phyloP scores from a whole-genome alignment of 2,113 vertebrate genomes.

The Phycodurus eques region DNA sequence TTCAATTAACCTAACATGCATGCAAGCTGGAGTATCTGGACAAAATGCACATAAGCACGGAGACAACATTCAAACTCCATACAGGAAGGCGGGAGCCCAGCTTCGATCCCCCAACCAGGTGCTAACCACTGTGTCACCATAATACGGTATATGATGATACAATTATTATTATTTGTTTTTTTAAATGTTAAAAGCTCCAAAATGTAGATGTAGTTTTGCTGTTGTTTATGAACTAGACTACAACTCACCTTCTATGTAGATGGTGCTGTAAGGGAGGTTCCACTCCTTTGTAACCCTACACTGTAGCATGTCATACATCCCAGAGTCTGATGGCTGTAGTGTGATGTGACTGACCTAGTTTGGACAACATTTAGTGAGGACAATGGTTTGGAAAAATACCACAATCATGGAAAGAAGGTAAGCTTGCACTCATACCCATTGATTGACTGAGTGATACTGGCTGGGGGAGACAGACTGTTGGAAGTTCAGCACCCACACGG shows the following conservation, averaged over 20 bases:
- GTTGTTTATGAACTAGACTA: background rate
- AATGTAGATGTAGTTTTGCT: background rate
- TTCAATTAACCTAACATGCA: background rate
- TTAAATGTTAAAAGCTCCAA: background rate
- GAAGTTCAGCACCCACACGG: conserved; percentile 84
- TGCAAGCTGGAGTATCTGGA: background rate
- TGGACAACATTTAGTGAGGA: background rate
- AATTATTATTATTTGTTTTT: background rate
- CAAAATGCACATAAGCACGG: background rate
- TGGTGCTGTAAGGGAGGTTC: conserved; percentile 76
- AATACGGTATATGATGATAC: background rate
- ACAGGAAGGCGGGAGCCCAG: background rate
- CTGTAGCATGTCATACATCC: conserved; percentile 80
- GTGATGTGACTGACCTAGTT: conserved; percentile 64
- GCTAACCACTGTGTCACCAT: background rate
- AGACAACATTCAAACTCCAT: background rate
- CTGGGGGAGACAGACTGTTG: conserved; percentile 69
- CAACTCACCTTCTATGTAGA: conserved; percentile 62
- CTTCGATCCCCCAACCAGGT: background rate
- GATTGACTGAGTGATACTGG: conserved; percentile 75
- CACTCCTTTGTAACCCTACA: conserved; percentile 75
- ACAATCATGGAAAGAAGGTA: background rate
- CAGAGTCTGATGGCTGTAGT: conserved; percentile 70
- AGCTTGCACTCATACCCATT: conserved; percentile 61
- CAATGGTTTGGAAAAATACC: conserved; percentile 5